Percentiles rank a stretch among this genome's conserved stretches.
Evolutionary conservation across 2,888 invertebrate genomes (phyloP).

Genomic region (Parnassius apollo): DNA sequence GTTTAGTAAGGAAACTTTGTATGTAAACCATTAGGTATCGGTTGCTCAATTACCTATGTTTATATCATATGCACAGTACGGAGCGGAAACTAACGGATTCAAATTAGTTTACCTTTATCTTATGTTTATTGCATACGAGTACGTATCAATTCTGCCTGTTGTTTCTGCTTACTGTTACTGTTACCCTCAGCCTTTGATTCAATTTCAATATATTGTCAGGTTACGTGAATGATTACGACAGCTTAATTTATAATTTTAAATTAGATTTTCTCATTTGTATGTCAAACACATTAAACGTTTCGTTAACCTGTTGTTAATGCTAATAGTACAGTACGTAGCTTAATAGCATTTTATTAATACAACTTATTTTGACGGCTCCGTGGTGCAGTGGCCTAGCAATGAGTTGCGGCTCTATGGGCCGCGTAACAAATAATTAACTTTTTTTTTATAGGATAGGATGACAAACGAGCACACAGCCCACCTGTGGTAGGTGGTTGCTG

Average conservation of each 20-base stretch:
- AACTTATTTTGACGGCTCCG: no score
- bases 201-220: constrained; percentile 19
- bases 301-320: no score
- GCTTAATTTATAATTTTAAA: constrained; percentile 7
- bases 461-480: no score
- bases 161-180: constrained; percentile 20
- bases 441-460: no score
- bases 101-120: constrained; percentile 28
- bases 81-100: constrained; percentile 25
- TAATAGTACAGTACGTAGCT: no score
- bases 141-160: constrained; percentile 11
- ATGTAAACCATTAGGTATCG: not conserved
- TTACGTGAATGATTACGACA: constrained; percentile 19
- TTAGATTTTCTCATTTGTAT: not conserved
- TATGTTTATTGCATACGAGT: constrained; percentile 26
- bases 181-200: constrained; percentile 13
- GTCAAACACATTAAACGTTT: not conserved
- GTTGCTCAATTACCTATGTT: not conserved
- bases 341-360: no score
- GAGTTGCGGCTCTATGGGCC: no score
- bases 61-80: constrained; percentile 11
- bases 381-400: no score
- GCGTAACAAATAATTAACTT: no score
- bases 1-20: no score
- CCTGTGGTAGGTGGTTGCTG: no score